Evolutionary conservation across 2,113 vertebrate species (phyloP), one percentile per base, ranked within the genome.

Genomic region (Uropsilus gracilis): DNA sequence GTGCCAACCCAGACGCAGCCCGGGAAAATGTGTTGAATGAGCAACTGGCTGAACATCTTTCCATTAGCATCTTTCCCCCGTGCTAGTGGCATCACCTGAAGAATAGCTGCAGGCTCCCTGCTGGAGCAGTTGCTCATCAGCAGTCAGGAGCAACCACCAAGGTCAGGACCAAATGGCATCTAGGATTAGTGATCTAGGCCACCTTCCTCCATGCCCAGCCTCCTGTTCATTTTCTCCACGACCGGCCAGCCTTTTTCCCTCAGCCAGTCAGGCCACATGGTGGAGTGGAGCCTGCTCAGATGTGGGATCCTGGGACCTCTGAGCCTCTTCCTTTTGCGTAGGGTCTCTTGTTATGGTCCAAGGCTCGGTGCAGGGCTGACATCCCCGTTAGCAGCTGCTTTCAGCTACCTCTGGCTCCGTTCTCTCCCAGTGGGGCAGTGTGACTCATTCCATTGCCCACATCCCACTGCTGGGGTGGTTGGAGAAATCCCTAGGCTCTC

Each of bases 41-140:
- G 12, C 34, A 17, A 18, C 44, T 76, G 13, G 44, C 26, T 34
- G 28, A 28, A 50, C 37, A 61, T 28, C 3, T 10, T 44, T 42
- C 13, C 0, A 1, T n/a, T n/a, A n/a, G n/a, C n/a, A n/a, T n/a
- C 63, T 24, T 37, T 61, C 39, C 77, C 32, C 8, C 0, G 2
- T 6, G 37, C 63, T 22, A 12, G 61, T 0, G 0, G 44, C 46
- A 18, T 20, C 57, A n/a, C 68, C 75, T 22, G 8, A 20, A 55
- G 53, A 53, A n/a, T n/a, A n/a, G n/a, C n/a, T n/a, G n/a, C n/a
- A n/a, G 44, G 8, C 42, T 17, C 24, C 63, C 69, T 37, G 3
- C 8, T 4, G 24, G 50, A 72, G 53, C 77, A 32, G 46, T 34
- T 55, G 39, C 22, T 39, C 44, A 9, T 46, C 32, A 9, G 9